Base-by-base conservation (phyloP, 2,113 vertebrate species). In the Desmodus rotundus region DNA sequence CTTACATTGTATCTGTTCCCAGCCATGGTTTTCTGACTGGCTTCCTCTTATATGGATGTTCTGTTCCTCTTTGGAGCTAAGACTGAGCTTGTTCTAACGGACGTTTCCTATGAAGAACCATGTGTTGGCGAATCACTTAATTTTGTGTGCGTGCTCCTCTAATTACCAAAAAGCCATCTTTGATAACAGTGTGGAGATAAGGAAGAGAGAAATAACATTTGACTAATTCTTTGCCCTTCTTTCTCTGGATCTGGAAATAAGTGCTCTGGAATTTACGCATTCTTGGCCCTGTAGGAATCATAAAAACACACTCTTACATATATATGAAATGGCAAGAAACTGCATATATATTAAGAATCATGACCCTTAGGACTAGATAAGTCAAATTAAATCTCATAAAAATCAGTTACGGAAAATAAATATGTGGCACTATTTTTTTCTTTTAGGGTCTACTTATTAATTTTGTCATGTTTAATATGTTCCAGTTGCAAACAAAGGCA, bases 401-500 rank as follows among this genome's bases (percentile, higher is more conserved):
- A 97, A 94, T 96, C 63, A 94, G 91, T 95, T 97, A 87, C 15
- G 10, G 92, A 94, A 96, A 95, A 80, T 93, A 56, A 41, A 93
- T 95, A 54, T 4, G 10, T 38, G 87, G 52, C 43, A 82, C 92
- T 94, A 38, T 5, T 89, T 96, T 81, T 93, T 95, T 87, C 91
- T 98, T 98, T 97, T 89, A 96, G 91, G 93, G 92, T 81, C 74
- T 97, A 54, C 88, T 98, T 91, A 80, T 98, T 98, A 98, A 97
- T 96, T 95, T 96, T 94, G 98, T 98, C 94, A 94, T 97, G 97
- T 98, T 98, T 97, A 98, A 98, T 98, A 97, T 91, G 97, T 98
- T 98, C 73, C 90, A 92, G 94, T 97, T 98, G 56, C 98, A 98
- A 98, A 99, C 97, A 98, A 98, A 98, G 96, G 94, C 97, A 92